Conservation (phyloP, 2,888 invertebrate species). For the Rhyacophila evoluta region DNA sequence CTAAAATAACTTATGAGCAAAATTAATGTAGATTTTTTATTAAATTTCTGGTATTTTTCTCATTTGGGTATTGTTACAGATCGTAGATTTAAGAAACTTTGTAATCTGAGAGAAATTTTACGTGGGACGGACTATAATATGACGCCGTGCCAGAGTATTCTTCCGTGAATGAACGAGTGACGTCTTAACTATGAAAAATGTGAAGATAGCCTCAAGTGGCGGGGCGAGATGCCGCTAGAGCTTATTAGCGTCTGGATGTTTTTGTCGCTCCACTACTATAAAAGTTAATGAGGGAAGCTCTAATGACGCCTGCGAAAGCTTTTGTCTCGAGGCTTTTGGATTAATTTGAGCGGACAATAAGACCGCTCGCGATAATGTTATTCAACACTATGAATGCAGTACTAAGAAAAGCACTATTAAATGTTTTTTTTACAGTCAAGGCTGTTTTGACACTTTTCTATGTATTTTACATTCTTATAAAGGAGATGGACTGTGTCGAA, state of each 20-base stretch:
- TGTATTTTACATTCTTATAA: too few species aligned
- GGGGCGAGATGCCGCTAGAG: not conserved
- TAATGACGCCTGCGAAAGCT: not conserved
- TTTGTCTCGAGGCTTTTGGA: not conserved
- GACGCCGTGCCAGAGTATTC: not conserved
- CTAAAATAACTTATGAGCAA: too few species aligned
- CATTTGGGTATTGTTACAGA: too few species aligned
- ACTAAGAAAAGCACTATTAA: too few species aligned
- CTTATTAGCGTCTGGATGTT: constrained; percentile 5
- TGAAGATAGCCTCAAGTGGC: constrained; percentile 14
- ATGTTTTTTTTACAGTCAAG: too few species aligned
- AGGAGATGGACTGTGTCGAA: too few species aligned
- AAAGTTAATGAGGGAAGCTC: constrained; percentile 15
- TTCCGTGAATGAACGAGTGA: not conserved
- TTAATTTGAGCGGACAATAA: not conserved
- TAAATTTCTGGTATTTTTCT: too few species aligned
- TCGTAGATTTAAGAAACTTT: too few species aligned
- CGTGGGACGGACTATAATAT: too few species aligned
- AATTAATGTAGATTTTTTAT: too few species aligned
- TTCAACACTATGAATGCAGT: not conserved
- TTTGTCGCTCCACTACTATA: not conserved
- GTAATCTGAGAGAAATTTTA: too few species aligned
- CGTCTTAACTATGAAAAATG: constrained; percentile 6
- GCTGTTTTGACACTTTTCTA: too few species aligned
- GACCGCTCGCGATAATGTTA: not conserved